Conservation (phyloP, 2,888 invertebrate species). For the Aspidiotus destructor region DNA sequence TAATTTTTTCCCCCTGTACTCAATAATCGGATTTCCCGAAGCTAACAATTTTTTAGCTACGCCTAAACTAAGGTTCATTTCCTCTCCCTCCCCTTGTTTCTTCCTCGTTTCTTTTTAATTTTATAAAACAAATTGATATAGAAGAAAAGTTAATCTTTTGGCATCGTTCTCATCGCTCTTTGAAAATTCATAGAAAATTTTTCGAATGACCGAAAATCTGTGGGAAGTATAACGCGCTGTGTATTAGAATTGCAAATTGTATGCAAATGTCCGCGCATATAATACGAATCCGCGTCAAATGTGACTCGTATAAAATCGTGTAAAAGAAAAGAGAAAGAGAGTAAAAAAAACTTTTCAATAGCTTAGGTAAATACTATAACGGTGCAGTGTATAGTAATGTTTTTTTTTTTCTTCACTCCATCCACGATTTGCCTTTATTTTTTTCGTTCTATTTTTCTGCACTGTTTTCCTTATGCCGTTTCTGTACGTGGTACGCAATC, state of each 20-base stretch:
- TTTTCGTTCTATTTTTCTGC: no score
- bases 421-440: no score
- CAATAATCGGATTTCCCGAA: neutral
- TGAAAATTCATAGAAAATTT: conserved; percentile 8
- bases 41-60: neutral
- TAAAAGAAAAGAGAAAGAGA: neutral
- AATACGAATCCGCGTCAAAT: conserved; percentile 2
- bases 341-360: neutral
- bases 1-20: no score
- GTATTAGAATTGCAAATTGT: conserved; percentile 25
- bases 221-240: conserved; percentile 14
- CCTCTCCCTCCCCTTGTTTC: no score
- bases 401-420: no score
- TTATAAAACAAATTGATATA: neutral
- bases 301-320: neutral
- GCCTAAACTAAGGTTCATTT: neutral
- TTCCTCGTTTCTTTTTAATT: no score
- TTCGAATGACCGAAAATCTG: conserved; percentile 23
- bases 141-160: neutral
- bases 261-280: conserved; percentile 20
- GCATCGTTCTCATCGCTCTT: neutral
- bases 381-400: no score
- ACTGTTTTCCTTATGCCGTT: no score
- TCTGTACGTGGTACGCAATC: no score
- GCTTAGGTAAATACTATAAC: neutral